Conservation (phyloP, 2,888 invertebrate genomes). For the Rotaria sp. region DNA sequence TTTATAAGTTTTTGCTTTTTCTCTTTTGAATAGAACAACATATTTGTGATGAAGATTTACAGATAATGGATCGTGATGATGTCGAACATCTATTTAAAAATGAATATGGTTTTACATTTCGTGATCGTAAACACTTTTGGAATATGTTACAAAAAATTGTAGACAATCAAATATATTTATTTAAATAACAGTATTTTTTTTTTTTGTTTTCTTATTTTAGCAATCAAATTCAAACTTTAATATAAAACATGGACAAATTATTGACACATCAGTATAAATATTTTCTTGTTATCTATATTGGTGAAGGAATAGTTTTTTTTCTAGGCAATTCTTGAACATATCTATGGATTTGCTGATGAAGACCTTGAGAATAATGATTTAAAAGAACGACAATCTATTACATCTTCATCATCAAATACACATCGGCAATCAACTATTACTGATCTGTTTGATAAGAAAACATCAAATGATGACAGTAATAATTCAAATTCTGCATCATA, state of each 20-base stretch:
- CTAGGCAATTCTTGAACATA: neutral
- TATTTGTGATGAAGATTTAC: neutral
- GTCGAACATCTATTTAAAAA: constrained; percentile 9
- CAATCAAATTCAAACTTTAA: neutral
- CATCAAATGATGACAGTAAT: neutral
- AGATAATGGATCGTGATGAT: constrained; percentile 16
- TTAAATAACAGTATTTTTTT: neutral
- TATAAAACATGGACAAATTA: neutral
- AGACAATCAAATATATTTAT: neutral
- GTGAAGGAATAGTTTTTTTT: neutral
- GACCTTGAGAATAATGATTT: neutral
- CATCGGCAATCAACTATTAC: neutral
- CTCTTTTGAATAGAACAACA: neutral
- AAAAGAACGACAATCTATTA: neutral
- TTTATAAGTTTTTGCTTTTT: neutral
- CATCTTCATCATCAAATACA: neutral
- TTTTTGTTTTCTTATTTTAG: neutral
- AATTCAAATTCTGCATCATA: neutral
- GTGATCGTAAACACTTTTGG: constrained; percentile 12
- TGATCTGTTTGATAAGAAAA: neutral
- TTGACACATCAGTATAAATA: neutral
- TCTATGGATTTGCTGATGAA: neutral
- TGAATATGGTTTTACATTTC: constrained; percentile 28
- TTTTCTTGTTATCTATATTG: neutral
- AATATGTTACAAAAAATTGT: neutral